These are phyloP conservation scores for Pachypsylla venusta DNA, from an alignment of 1,140 invertebrate species.

Conservation along the genomic window DNA sequence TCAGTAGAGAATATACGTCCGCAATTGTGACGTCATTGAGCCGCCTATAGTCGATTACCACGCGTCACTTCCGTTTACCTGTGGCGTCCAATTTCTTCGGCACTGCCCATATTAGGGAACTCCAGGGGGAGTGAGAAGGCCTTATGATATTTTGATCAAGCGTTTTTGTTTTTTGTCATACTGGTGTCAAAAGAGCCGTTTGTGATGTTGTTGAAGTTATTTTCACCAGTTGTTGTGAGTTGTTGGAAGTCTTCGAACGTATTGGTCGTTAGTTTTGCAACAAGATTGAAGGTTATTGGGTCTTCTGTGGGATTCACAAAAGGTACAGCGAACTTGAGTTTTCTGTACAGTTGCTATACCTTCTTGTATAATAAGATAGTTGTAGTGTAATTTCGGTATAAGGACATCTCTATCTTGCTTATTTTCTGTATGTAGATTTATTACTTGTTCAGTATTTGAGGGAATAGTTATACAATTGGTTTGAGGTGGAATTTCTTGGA, in stretches of 20 bases:
- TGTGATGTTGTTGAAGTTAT: not conserved
- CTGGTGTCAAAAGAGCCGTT: not conserved
- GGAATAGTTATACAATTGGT: not conserved
- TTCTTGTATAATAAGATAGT: not conserved
- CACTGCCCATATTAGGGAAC: constrained; percentile 17
- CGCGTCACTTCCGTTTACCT: constrained; percentile 20
- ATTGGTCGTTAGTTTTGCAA: not conserved
- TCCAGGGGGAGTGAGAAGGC: constrained; percentile 16
- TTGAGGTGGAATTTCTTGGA: not conserved
- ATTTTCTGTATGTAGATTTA: not conserved
- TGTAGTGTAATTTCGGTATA: not conserved
- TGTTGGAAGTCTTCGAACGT: not conserved
- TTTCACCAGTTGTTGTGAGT: not conserved
- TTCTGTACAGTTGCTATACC: not conserved
- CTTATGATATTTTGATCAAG: constrained; percentile 14
- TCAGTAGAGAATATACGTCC: constrained; percentile 33
- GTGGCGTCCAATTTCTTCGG: constrained; percentile 22
- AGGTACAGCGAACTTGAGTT: not conserved
- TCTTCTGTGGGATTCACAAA: not conserved
- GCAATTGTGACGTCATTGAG: constrained; percentile 22
- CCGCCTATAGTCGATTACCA: constrained; percentile 24
- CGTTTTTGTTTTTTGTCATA: constrained; percentile 12
- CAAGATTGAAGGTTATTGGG: not conserved
- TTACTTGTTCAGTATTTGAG: not conserved
- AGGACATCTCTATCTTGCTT: not conserved